A percentile compares a stretch with the other conserved stretches of the same genome.
Evolutionary conservation across 1,140 invertebrate genomes (phyloP).

Genomic region (Helicoverpa armigera): DNA sequence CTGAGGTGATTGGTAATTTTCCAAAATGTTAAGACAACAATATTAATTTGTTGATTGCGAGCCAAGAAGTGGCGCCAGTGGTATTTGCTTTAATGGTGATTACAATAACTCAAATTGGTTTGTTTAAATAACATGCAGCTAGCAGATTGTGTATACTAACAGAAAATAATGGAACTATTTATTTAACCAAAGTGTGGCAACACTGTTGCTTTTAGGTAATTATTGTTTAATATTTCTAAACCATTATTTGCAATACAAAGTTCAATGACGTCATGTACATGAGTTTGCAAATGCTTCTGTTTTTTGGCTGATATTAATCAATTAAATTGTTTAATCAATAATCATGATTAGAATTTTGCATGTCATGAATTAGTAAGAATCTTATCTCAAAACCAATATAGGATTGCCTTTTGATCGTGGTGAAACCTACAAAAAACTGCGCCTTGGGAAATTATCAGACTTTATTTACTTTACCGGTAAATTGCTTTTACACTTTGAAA

Average conservation of each 20-base stretch:
- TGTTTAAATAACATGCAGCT: conserved; percentile 12
- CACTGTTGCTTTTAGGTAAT: not conserved
- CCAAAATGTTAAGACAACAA: conserved; percentile 16
- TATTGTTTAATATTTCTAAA: no score
- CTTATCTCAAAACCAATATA: no score
- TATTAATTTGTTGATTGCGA: conserved; percentile 10
- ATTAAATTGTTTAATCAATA: no score
- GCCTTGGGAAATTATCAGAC: not conserved
- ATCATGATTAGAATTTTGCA: no score
- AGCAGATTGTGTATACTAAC: conserved; percentile 6
- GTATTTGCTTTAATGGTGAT: conserved; percentile 9
- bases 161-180: conserved; percentile 18
- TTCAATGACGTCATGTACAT: no score
- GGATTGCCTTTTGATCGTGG: no score
- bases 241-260: no score
- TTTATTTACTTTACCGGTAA: not conserved
- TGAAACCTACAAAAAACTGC: not conserved
- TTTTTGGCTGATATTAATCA: no score
- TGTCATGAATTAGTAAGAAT: no score
- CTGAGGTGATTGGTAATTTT: not conserved
- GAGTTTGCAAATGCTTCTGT: no score
- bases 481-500: no score
- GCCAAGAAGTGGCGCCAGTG: conserved; percentile 25
- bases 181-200: conserved; percentile 2
- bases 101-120: conserved; percentile 27